A percentile compares a stretch with the other conserved stretches of the same genome.
Evolutionary conservation across 64 coral and sea anemone genomes (phyloP).

Genomic region (Stichodactyla helianthus): DNA sequence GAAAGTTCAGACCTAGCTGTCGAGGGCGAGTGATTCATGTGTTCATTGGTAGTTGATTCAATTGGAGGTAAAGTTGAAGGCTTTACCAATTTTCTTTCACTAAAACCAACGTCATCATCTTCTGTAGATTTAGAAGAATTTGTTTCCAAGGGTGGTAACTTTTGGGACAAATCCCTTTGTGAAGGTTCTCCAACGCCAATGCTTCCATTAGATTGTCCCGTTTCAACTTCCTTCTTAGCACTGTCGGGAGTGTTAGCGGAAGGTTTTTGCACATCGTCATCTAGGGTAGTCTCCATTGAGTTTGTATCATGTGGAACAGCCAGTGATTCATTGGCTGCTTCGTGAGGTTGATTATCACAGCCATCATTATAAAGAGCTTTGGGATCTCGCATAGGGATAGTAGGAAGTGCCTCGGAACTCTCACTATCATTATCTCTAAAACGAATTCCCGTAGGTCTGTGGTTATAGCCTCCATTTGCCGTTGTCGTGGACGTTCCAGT

Average conservation of each 20-base stretch:
- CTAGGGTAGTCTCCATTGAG: conserved; percentile 12
- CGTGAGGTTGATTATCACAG: neutral
- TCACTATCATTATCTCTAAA: neutral
- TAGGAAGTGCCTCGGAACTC: neutral
- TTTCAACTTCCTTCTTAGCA: neutral
- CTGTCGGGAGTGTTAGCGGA: neutral
- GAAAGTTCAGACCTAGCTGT: neutral
- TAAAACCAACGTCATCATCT: neutral
- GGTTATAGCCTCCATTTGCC: neutral
- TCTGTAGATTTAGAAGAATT: neutral
- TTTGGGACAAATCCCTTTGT: neutral
- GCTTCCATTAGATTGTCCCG: neutral
- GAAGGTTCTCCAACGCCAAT: neutral
- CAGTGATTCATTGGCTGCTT: neutral
- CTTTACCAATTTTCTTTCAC: neutral
- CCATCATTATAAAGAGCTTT: neutral
- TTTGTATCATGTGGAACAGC: neutral
- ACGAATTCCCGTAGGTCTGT: neutral
- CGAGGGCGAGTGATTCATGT: neutral
- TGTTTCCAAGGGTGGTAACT: neutral
- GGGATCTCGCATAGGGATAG: conserved; percentile 9
- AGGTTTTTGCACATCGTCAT: neutral
- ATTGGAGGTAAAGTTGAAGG: neutral
- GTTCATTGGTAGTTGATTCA: neutral
- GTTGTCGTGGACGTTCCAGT: neutral